Conservation (phyloP, 2,888 invertebrate species). For the Diloba caeruleocephala region DNA sequence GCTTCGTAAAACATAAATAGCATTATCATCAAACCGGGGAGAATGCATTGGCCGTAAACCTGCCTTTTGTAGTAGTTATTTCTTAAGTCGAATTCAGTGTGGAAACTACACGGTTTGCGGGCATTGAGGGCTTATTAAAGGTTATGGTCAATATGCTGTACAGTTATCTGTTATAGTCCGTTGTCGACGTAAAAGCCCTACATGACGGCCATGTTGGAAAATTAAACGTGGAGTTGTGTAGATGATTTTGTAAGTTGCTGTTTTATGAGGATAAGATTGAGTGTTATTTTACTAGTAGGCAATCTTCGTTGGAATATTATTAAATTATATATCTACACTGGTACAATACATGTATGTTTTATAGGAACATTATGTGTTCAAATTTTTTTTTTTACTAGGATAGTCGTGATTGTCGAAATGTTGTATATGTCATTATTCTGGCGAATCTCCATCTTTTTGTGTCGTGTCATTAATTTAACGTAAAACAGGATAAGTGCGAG, state of each 20-base stretch:
- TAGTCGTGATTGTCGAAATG: no score
- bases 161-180: conserved; percentile 63
- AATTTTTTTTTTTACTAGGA: no score
- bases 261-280: neutral
- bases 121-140: conserved; percentile 65
- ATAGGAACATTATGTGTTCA: no score
- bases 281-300: no score
- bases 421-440: no score
- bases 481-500: no score
- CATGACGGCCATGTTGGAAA: conserved; percentile 40
- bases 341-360: no score
- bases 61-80: conserved; percentile 43
- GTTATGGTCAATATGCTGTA: conserved; percentile 70
- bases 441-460: no score
- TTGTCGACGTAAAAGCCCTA: conserved; percentile 46
- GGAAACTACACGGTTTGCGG: conserved; percentile 60
- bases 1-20: neutral
- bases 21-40: conserved; percentile 7
- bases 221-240: conserved; percentile 34
- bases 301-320: no score
- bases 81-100: conserved; percentile 59
- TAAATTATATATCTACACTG: no score
- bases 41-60: conserved; percentile 26
- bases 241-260: conserved; percentile 8
- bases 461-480: no score